A percentile compares a stretch with the other conserved stretches of the same genome.
Evolutionary conservation across 2,113 vertebrate genomes (phyloP).

Genomic region (Balaenoptera acutorostrata): DNA sequence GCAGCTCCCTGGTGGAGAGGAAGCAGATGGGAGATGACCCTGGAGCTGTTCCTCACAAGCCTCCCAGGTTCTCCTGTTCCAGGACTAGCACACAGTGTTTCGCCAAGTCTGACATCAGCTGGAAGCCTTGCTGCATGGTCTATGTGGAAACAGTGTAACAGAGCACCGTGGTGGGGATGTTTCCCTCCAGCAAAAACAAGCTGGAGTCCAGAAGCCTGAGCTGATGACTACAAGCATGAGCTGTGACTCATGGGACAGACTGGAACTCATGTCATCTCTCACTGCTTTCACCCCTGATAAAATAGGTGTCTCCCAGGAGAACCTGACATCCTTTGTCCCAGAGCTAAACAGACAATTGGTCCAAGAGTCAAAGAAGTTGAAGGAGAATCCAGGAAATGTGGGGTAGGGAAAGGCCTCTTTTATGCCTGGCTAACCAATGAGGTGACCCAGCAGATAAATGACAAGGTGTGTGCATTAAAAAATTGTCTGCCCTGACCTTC

Average conservation of each 20-base stretch:
- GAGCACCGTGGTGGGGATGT: too few relatives aligned
- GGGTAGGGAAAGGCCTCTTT: neutral
- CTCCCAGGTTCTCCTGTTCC: neutral
- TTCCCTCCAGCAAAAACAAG: neutral
- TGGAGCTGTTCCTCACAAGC: neutral
- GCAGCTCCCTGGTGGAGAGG: neutral
- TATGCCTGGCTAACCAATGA: neutral
- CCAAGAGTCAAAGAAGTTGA: neutral
- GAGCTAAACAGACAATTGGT: neutral
- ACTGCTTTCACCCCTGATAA: neutral
- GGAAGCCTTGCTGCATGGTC: neutral
- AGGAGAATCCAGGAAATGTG: neutral
- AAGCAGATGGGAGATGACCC: neutral
- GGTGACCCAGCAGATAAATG: neutral
- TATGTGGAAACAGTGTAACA: neutral
- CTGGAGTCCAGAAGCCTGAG: neutral
- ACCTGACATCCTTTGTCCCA: neutral
- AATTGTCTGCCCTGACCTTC: neutral
- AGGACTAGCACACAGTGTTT: neutral
- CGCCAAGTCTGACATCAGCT: neutral
- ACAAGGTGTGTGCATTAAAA: too few relatives aligned
- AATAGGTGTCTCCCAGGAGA: neutral
- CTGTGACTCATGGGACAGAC: neutral
- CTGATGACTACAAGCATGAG: neutral
- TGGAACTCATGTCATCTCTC: neutral